Percentiles rank a stretch among this genome's conserved stretches.
phyloP scores from a whole-genome alignment of 2,113 vertebrate species.

The Boulengerochromis microlepis region DNA sequence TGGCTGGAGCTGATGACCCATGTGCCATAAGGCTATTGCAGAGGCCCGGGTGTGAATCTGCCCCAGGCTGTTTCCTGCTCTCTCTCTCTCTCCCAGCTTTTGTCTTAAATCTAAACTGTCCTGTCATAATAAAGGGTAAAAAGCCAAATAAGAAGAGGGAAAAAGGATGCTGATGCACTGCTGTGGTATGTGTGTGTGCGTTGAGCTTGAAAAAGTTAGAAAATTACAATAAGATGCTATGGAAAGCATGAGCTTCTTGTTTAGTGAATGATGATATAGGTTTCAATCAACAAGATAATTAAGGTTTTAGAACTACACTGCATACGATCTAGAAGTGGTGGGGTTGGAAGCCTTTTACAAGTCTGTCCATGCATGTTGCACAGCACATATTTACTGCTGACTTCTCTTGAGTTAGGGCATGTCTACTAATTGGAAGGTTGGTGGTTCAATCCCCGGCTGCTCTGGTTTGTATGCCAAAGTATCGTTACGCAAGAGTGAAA shows the following conservation, averaged over 20 bases:
- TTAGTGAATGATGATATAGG: background rate
- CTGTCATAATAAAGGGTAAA: background rate
- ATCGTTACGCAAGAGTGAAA: background rate
- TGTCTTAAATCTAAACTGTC: background rate
- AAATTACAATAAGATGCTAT: background rate
- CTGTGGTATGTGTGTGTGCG: background rate
- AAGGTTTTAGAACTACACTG: background rate
- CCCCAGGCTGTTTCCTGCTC: background rate
- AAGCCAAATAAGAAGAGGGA: background rate
- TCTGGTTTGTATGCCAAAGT: background rate
- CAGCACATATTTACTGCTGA: background rate
- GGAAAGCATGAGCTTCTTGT: background rate
- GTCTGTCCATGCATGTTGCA: background rate
- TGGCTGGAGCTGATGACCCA: background rate
- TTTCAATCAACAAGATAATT: background rate
- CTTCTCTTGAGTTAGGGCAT: background rate
- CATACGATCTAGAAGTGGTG: background rate
- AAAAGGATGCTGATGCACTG: background rate
- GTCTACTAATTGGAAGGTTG: background rate
- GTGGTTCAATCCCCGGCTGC: background rate
- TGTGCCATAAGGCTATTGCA: background rate
- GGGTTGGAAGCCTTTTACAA: background rate
- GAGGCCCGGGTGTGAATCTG: background rate
- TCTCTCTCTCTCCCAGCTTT: background rate
- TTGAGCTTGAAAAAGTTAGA: background rate